Conservation (phyloP, 2,113 vertebrate genomes). For the Manacus vitellinus region DNA sequence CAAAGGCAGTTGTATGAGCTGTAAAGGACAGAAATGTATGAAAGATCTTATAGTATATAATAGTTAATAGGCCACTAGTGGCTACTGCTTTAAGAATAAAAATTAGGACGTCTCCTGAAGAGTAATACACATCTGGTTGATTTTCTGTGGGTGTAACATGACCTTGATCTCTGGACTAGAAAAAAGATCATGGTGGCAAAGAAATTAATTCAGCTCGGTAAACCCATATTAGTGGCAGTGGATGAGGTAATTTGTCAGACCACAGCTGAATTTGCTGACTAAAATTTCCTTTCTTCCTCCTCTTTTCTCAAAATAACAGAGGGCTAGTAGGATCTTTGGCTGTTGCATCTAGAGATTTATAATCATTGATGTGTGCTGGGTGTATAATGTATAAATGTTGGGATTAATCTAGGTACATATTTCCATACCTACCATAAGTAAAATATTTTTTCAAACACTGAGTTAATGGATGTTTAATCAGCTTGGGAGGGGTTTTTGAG, state of each 20-base stretch:
- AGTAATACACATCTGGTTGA: slow-evolving; percentile 35
- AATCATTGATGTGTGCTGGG: slow-evolving; percentile 10
- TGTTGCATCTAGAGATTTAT: slow-evolving; percentile 54
- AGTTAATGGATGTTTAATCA: slow-evolving; percentile 34
- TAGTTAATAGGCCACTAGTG: slow-evolving; percentile 59
- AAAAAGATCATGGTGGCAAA: slow-evolving; percentile 20
- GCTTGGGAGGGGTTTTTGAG: neutral
- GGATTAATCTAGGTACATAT: neutral
- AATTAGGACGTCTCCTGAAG: slow-evolving; percentile 9
- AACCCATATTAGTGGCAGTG: slow-evolving; percentile 7
- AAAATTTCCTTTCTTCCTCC: slow-evolving; percentile 12
- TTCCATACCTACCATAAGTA: slow-evolving; percentile 30
- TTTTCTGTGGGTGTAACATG: slow-evolving; percentile 39
- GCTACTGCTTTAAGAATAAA: slow-evolving; percentile 38
- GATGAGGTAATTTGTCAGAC: slow-evolving; percentile 49
- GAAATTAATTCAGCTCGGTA: slow-evolving; percentile 56
- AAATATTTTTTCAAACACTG: slow-evolving; percentile 26
- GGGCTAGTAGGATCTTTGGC: neutral
- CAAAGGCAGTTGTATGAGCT: neutral
- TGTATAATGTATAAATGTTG: slow-evolving; percentile 30
- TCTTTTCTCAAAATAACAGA: slow-evolving; percentile 9
- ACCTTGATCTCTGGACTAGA: slow-evolving; percentile 48
- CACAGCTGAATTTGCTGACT: slow-evolving; percentile 2
- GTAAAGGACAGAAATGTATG: slow-evolving; percentile 34
- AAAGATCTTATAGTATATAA: slow-evolving; percentile 47